These are phyloP conservation scores for Brenthis daphne DNA, from an alignment of 2,888 invertebrate genomes.

Conservation along the genomic window DNA sequence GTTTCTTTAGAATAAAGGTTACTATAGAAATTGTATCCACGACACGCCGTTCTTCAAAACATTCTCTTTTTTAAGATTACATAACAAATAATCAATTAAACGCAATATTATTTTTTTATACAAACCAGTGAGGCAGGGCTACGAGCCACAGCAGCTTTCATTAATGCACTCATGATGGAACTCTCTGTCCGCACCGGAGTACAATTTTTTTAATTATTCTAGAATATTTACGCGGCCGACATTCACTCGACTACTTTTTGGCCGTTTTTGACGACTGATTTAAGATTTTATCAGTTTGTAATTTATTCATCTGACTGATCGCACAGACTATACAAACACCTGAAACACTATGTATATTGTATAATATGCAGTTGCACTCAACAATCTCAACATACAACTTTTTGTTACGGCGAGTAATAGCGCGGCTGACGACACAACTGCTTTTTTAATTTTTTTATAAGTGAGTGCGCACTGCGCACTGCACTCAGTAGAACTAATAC, in stretches of 20 bases:
- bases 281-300: conserved; percentile 9
- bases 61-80: conserved; percentile 54
- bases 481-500: too few relatives aligned
- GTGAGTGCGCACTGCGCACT: too few relatives aligned
- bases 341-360: too few relatives aligned
- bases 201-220: conserved; percentile 52
- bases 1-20: background rate
- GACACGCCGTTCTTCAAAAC: conserved; percentile 12
- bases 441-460: too few relatives aligned
- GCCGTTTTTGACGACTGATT: conserved; percentile 26
- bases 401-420: too few relatives aligned
- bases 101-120: conserved; percentile 39
- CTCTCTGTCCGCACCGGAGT: conserved; percentile 80
- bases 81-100: conserved; percentile 62
- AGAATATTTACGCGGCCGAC: conserved; percentile 41
- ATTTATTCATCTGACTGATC: background rate
- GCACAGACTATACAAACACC: too few relatives aligned
- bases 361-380: too few relatives aligned
- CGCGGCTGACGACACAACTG: too few relatives aligned
- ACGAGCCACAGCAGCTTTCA: conserved; percentile 70
- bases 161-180: conserved; percentile 81
- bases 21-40: background rate
- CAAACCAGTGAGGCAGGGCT: conserved; percentile 73
- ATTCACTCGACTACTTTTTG: conserved; percentile 32
- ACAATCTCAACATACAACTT: too few relatives aligned